Evolutionary conservation across 2,888 invertebrate genomes (phyloP).

Genomic region (Tetrapedia diversipes): DNA sequence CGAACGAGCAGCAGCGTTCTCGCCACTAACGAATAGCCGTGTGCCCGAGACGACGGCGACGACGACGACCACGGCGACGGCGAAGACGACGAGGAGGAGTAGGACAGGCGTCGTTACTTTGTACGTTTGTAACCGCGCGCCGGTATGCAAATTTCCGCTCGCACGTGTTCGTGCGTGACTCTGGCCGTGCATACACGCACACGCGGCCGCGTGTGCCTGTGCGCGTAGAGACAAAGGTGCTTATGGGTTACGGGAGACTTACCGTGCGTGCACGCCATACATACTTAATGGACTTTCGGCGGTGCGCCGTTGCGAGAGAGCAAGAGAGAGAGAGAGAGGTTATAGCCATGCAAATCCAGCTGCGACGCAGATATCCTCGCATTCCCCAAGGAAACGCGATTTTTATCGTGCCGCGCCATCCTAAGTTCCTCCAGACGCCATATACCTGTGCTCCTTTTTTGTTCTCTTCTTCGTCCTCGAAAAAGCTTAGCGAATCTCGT

Average conservation of each 20-base stretch:
- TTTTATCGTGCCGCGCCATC: constrained; percentile 40
- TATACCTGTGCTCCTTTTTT: background rate
- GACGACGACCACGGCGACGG: background rate
- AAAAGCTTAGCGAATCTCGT: too few relatives aligned
- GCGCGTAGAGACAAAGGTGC: constrained; percentile 62
- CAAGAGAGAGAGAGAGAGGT: too few relatives aligned
- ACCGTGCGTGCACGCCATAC: constrained; percentile 59
- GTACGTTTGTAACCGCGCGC: constrained; percentile 31
- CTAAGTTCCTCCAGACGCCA: constrained; percentile 10
- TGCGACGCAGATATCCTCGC: constrained; percentile 40
- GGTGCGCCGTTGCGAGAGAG: constrained; percentile 34
- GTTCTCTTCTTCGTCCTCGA: background rate
- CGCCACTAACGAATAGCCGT: background rate
- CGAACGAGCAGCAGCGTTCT: background rate
- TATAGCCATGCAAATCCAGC: constrained; percentile 54
- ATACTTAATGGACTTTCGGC: constrained; percentile 62
- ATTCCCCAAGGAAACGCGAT: constrained; percentile 32
- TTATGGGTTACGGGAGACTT: constrained; percentile 58
- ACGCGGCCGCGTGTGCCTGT: constrained; percentile 26
- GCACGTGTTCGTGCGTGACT: constrained; percentile 19
- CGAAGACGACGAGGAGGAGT: background rate
- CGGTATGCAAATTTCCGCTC: constrained; percentile 42
- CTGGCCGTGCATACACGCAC: background rate
- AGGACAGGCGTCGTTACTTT: constrained; percentile 31
- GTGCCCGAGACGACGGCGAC: background rate